phyloP scores from a whole-genome alignment of 2,888 invertebrate genomes.

The Drosophila dives region DNA sequence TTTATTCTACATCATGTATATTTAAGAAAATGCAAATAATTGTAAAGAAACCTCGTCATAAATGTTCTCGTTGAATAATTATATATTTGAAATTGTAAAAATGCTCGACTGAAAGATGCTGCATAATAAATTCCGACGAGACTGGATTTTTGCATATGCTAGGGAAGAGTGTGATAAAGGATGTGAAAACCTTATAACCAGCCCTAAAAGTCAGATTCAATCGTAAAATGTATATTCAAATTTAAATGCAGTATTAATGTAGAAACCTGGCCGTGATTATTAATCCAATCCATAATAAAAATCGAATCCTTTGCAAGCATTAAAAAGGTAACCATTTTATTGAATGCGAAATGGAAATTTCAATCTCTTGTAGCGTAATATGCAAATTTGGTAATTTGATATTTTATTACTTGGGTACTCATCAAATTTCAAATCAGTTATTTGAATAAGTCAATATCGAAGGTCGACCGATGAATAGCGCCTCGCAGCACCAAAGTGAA shows the following conservation, averaged over 20 bases:
- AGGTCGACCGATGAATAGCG: constrained; percentile 18
- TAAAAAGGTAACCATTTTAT: constrained; percentile 21
- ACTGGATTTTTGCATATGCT: neutral
- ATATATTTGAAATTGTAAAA: neutral
- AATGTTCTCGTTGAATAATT: neutral
- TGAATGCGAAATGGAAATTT: constrained; percentile 30
- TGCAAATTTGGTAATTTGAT: constrained; percentile 56
- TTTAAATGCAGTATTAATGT: neutral
- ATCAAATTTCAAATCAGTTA: constrained; percentile 73
- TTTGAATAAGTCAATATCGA: constrained; percentile 70
- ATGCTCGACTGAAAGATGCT: neutral
- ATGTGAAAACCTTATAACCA: neutral
- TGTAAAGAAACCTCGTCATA: neutral
- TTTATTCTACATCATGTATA: neutral
- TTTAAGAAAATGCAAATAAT: neutral
- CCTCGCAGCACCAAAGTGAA: constrained; percentile 27
- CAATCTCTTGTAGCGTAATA: constrained; percentile 16
- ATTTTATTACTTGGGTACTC: constrained; percentile 59
- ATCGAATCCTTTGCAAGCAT: constrained; percentile 2
- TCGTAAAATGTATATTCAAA: neutral
- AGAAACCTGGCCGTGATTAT: neutral
- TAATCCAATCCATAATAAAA: neutral
- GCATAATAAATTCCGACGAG: neutral
- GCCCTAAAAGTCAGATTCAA: neutral
- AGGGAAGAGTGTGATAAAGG: neutral